Conservation (phyloP, 1,140 invertebrate species). For the Papilio polyxenes region DNA sequence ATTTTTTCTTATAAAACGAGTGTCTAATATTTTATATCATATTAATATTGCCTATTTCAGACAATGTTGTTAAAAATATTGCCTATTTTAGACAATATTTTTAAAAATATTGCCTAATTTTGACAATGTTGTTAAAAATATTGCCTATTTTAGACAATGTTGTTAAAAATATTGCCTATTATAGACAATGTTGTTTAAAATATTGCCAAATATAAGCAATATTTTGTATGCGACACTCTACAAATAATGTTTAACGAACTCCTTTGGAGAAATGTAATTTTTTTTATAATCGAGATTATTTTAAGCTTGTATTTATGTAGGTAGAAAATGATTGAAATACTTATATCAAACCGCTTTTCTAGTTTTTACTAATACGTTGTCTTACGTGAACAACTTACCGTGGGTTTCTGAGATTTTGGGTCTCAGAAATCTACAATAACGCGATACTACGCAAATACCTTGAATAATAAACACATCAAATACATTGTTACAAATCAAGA, state of each 20-base stretch:
- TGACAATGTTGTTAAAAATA: not conserved
- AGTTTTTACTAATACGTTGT: not conserved
- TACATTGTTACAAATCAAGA: not conserved
- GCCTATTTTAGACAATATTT: not conserved
- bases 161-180: not conserved
- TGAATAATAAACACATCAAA: not conserved
- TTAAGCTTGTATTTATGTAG: slow-evolving; percentile 22
- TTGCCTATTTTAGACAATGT: not conserved
- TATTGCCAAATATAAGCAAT: not conserved
- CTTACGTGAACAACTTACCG: not conserved
- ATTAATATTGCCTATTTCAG: not conserved
- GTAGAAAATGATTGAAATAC: slow-evolving; percentile 33
- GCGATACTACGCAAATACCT: too few relatives aligned
- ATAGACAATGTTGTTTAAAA: not conserved
- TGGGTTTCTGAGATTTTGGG: too few relatives aligned
- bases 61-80: not conserved
- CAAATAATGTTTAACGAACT: not conserved
- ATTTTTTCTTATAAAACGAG: slow-evolving; percentile 2
- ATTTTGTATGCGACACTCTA: not conserved
- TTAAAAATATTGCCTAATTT: not conserved
- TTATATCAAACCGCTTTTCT: slow-evolving; percentile 31
- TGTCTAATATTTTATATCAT: slow-evolving; percentile 27
- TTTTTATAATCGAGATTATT: slow-evolving; percentile 37
- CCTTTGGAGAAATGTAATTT: not conserved
- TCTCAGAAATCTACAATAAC: not conserved